A percentile compares a stretch with the other conserved stretches of the same genome.
These are phyloP conservation scores for Lithophane leautieri DNA, from an alignment of 2,888 invertebrate genomes.

Conservation along the genomic window DNA sequence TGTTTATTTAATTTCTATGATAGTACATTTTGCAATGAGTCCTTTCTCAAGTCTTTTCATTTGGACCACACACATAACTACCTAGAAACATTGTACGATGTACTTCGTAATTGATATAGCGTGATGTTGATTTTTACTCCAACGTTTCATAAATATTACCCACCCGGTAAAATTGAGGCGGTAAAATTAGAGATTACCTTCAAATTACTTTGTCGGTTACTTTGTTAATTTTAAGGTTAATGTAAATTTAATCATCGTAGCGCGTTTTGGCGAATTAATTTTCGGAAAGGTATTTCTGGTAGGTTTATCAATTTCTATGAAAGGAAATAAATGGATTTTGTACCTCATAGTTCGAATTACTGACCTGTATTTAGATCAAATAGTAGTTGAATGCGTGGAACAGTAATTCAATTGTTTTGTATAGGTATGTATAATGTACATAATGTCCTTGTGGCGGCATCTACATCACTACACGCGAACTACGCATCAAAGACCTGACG, in stretches of 20 bases:
- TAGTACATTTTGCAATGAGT: neutral
- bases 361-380: neutral
- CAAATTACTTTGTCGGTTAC: conserved; percentile 56
- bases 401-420: neutral
- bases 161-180: conserved; percentile 36
- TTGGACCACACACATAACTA: conserved; percentile 1
- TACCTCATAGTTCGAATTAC: neutral
- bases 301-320: conserved; percentile 31
- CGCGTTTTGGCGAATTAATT: conserved; percentile 36
- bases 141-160: conserved; percentile 46
- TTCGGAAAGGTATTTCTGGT: conserved; percentile 19
- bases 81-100: conserved; percentile 42
- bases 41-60: neutral
- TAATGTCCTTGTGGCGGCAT: too few relatives aligned
- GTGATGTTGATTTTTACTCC: conserved; percentile 70
- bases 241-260: conserved; percentile 60
- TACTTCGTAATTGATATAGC: conserved; percentile 78
- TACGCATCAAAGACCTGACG: too few relatives aligned
- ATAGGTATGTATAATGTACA: too few relatives aligned
- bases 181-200: conserved; percentile 59
- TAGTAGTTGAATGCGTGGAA: neutral
- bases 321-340: conserved; percentile 38
- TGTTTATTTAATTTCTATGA: neutral
- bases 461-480: too few relatives aligned
- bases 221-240: conserved; percentile 60